Evolutionary conservation across 2,113 vertebrate species (phyloP), one percentile per base, ranked within the genome.

Genomic region (Muntiacus reevesi): DNA sequence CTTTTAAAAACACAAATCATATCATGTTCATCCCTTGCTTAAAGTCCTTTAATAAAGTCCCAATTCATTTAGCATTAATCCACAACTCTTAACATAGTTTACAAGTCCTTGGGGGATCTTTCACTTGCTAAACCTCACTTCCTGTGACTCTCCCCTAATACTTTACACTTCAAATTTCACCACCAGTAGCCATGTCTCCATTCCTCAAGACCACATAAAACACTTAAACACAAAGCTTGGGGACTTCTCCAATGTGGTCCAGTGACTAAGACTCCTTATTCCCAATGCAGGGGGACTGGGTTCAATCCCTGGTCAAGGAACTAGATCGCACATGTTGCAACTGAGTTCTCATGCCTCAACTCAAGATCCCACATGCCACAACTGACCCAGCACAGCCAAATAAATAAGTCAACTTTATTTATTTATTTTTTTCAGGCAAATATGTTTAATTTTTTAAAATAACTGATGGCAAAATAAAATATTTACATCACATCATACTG

Each of bases 391-490:
- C 71, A 76, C 23, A 76, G 36, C 71, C 40, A 76, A 43, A 76
- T 43, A 43, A 76, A 43, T 27, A 27, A 25, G 27, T 23, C 10
- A 74, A 23, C 36, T 23, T n/a, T 1, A n/a, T n/a, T n/a, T n/a
- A n/a, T n/a, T n/a, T n/a, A n/a, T n/a, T n/a, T n/a, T n/a, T n/a
- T n/a, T 98, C 98, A 99, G 99, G 98, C 99, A 99, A 99, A 99
- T 99, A 98, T 98, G 99, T 99, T 99, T 99, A 99, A 99, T 99
- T 99, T 99, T 98, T 99, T 99, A 99, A 99, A 99, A 99, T 99
- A 99, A 99, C 98, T 98, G 99, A 99, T 99, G 99, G 99, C 99
- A 99, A 99, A 99, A 99, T 99, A 99, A 99, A 99, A 99, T 99
- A 99, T 99, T 99, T 99, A 99, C 99, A 99, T 99, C 99, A 99